These are phyloP conservation scores for Characodon lateralis DNA, from an alignment of 2,797 vertebrate species.

Conservation along the genomic window DNA sequence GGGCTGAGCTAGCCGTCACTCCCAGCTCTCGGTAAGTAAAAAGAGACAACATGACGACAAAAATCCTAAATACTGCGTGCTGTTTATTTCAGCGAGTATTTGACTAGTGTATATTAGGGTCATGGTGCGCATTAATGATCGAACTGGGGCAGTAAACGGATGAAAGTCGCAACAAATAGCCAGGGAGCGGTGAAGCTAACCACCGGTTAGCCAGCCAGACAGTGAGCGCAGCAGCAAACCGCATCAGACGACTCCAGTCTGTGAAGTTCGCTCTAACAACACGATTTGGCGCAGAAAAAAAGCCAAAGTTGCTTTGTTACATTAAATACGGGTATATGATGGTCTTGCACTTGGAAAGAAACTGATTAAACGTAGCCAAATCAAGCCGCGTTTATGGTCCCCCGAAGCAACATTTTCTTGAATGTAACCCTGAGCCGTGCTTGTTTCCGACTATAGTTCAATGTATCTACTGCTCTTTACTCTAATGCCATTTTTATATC, in stretches of 20 bases:
- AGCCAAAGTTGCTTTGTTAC: fast-evolving
- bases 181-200: slow-evolving; percentile 76
- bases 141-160: neutral
- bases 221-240: slow-evolving; percentile 29
- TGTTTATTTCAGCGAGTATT: fast-evolving
- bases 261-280: neutral
- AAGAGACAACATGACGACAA: neutral
- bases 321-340: fast-evolving
- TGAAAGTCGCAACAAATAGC: slow-evolving; percentile 10
- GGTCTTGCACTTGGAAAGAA: fast-evolving
- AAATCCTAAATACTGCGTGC: no score
- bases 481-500: neutral
- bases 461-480: neutral
- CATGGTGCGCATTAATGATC: fast-evolving
- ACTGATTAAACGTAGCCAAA: neutral
- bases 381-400: neutral
- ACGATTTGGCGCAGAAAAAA: fast-evolving
- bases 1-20: slow-evolving; percentile 66
- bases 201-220: slow-evolving; percentile 51
- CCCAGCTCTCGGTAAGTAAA: slow-evolving; percentile 72
- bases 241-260: slow-evolving; percentile 9
- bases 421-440: neutral
- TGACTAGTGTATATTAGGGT: fast-evolving
- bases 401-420: slow-evolving; percentile 12
- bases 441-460: neutral